Evolutionary conservation across 2,888 invertebrate genomes (phyloP), one percentile per base, ranked within the genome.

Genomic region (Eristalinus sepulchralis): DNA sequence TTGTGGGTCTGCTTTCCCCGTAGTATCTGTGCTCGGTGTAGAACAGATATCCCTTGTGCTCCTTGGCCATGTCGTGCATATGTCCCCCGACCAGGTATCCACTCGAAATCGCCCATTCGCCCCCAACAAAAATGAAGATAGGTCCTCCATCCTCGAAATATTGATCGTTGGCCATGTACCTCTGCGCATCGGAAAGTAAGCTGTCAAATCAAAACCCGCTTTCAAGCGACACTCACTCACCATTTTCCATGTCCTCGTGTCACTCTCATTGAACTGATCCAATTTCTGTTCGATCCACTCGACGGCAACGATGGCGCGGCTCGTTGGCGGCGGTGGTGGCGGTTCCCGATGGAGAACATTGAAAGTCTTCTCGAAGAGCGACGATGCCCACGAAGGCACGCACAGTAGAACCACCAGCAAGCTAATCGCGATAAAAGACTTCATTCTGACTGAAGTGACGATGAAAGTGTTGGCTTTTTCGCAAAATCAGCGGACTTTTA

Each of bases 21-120:
- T 97, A 97, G 91, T 95, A 97, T 88, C 97, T 94, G 91, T 97
- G 97, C 90, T 97, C 97, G 0, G 97, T 95, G 88, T 95, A 95
- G 90, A 96, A 95, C 89, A 96, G 92, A 4, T 94, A 94, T 0
- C 95, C 97, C 1, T 93, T 92, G 86, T 95, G 93, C 24, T 92
- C 90, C 68, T 91, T 89, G 0, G 95, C 96, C 90, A 95, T 92
- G 63, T 95, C 94, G 79, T 94, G 93, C 88, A 96, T 94, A 76
- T 95, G 93, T 0, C 97, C 96, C 0, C 89, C 91, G 33, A 90
- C 90, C 89, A 96, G 91, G 93, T 94, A 95, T 4, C 93, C 93
- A 0, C 94, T 90, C 0, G 92, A 91, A 82, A 96, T 96, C 10
- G 92, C 91, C 94, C 96, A 96, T 92, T 97, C 97, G 2, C 92